Conservation (phyloP, 2,113 vertebrate species). For the Lanius collurio region DNA sequence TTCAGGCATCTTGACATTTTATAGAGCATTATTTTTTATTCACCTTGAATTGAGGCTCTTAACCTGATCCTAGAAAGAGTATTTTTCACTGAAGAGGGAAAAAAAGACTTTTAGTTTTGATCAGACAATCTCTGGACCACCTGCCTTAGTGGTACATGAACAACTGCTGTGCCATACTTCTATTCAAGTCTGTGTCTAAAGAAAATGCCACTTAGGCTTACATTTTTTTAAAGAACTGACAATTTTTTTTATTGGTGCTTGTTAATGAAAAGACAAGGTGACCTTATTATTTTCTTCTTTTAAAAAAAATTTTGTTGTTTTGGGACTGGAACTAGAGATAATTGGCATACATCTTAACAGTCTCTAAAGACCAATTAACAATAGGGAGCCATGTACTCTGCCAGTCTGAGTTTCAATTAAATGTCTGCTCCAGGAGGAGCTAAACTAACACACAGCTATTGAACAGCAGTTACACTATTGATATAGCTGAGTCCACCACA, state of each 20-base stretch:
- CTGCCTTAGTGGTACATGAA: not conserved
- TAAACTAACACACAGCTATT: constrained; percentile 14
- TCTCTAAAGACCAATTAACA: constrained; percentile 73
- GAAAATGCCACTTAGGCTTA: not conserved
- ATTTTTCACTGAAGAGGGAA: not conserved
- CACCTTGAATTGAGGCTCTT: not conserved
- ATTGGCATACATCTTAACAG: constrained; percentile 44
- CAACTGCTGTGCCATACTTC: not conserved
- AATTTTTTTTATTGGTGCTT: not conserved
- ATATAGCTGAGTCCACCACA: constrained; percentile 11
- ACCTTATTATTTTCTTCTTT: constrained; percentile 38
- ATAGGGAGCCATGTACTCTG: constrained; percentile 44
- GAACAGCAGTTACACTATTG: constrained; percentile 9
- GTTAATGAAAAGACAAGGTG: constrained; percentile 30
- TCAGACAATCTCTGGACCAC: not conserved
- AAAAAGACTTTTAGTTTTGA: not conserved
- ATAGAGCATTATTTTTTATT: not conserved
- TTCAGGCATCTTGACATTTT: not conserved
- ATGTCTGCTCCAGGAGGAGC: constrained; percentile 35
- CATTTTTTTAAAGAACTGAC: not conserved
- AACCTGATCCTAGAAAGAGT: not conserved
- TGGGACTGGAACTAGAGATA: constrained; percentile 30
- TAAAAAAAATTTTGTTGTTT: not conserved
- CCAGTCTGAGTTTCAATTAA: constrained; percentile 61
- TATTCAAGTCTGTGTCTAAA: not conserved